phyloP scores from a whole-genome alignment of 2,888 invertebrate species.

The Cheilosia scutellata region DNA sequence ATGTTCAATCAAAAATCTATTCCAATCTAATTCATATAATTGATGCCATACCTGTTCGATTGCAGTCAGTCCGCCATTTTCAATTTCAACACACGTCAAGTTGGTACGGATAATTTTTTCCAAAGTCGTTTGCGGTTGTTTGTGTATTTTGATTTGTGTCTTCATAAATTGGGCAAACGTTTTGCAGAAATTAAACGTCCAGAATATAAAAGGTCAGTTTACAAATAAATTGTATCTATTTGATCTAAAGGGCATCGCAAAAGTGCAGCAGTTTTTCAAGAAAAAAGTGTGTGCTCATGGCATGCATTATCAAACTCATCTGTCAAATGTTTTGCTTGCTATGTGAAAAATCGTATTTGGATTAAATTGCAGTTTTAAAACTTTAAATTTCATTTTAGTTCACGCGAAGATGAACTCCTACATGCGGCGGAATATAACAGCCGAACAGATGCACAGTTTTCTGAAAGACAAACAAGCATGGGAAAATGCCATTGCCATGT shows the following conservation, averaged over 20 bases:
- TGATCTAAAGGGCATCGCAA: not conserved
- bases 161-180: slow-evolving; percentile 41
- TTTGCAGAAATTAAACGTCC: slow-evolving; percentile 26
- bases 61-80: slow-evolving; percentile 74
- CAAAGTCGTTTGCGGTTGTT: slow-evolving; percentile 67
- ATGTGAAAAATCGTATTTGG: slow-evolving; percentile 54
- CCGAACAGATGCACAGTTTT: slow-evolving; percentile 82
- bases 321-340: slow-evolving; percentile 58
- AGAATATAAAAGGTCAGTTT: slow-evolving; percentile 67
- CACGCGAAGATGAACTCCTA: slow-evolving; percentile 77
- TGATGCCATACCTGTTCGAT: slow-evolving; percentile 43
- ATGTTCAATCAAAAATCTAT: not conserved
- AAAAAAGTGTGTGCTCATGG: slow-evolving; percentile 48
- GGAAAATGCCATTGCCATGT: slow-evolving; percentile 92
- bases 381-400: slow-evolving; percentile 47
- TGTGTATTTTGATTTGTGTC: slow-evolving; percentile 68
- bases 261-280: not conserved
- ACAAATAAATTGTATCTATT: not conserved
- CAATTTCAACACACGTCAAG: slow-evolving; percentile 76
- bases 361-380: slow-evolving; percentile 28
- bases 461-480: slow-evolving; percentile 86
- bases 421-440: slow-evolving; percentile 76
- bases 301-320: slow-evolving; percentile 51
- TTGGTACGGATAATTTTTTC: slow-evolving; percentile 70
- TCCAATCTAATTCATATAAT: slow-evolving; percentile 5